Evolutionary conservation across 2,888 invertebrate species (phyloP).

Genomic region (Stenotaenia linearis): DNA sequence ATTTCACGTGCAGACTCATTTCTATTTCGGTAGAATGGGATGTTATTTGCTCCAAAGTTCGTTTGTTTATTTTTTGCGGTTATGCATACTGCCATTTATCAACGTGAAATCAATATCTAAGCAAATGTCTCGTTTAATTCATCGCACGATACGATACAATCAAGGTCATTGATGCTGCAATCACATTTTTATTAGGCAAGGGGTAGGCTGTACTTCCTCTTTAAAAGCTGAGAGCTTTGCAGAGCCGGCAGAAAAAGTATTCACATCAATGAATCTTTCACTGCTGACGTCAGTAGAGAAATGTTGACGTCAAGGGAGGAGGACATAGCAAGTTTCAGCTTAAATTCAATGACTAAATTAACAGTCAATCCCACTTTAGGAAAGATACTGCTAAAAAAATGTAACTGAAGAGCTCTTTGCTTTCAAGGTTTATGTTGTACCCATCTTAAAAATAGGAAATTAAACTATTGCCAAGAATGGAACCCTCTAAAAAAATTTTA

Average conservation of each 20-base stretch:
- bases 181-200: background rate
- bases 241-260: background rate
- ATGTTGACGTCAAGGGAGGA: background rate
- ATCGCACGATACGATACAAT: background rate
- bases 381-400: background rate
- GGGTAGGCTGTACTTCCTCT: background rate
- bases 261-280: background rate
- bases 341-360: background rate
- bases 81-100: background rate
- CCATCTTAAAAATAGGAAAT: conserved; percentile 2
- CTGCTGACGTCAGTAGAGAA: background rate
- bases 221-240: background rate
- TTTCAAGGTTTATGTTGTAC: background rate
- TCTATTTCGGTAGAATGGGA: background rate
- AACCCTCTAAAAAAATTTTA: background rate
- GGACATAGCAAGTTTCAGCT: background rate
- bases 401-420: background rate
- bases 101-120: background rate
- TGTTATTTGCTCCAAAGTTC: background rate
- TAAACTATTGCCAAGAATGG: background rate
- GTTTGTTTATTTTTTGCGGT: background rate
- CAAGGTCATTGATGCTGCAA: background rate
- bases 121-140: background rate
- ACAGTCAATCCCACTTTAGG: conserved; percentile 4
- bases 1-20: background rate